These are phyloP conservation scores for Mobula hypostoma DNA, from an alignment of 2,113 vertebrate genomes.

Conservation along the genomic window DNA sequence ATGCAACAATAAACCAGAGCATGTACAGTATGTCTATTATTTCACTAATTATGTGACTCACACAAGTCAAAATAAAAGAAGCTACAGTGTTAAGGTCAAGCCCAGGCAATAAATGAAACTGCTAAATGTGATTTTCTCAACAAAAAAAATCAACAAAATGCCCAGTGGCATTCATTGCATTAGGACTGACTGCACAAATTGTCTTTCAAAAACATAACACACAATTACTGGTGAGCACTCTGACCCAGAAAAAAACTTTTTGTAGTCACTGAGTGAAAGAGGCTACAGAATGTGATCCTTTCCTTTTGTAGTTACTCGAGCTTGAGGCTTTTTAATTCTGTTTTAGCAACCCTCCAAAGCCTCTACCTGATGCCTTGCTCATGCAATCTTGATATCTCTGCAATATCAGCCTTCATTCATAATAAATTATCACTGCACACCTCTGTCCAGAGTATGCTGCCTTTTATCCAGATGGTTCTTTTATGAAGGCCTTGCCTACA, in stretches of 20 bases:
- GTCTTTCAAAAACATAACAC: constrained; percentile 74
- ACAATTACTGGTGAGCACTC: constrained; percentile 69
- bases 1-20: not conserved
- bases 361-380: constrained; percentile 38
- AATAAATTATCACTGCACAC: constrained; percentile 38
- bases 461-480: constrained; percentile 32
- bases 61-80: constrained; percentile 5
- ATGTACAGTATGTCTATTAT: constrained; percentile 5
- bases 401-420: constrained; percentile 38
- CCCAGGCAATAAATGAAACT: constrained; percentile 77
- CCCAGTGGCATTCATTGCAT: constrained; percentile 66
- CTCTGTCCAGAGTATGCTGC: constrained; percentile 42
- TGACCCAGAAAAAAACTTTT: constrained; percentile 58
- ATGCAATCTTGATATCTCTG: constrained; percentile 43
- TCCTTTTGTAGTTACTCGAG: constrained; percentile 44
- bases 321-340: constrained; percentile 39
- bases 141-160: constrained; percentile 69
- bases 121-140: constrained; percentile 76
- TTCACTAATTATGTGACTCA: constrained; percentile 17
- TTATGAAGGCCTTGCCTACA: not conserved
- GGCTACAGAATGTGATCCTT: constrained; percentile 47
- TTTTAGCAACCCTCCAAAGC: not conserved
- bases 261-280: constrained; percentile 58
- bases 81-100: constrained; percentile 71
- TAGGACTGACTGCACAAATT: constrained; percentile 73